Evolutionary conservation across 2,113 vertebrate species (phyloP).

Genomic region (Mesoclemmys tuberculata): DNA sequence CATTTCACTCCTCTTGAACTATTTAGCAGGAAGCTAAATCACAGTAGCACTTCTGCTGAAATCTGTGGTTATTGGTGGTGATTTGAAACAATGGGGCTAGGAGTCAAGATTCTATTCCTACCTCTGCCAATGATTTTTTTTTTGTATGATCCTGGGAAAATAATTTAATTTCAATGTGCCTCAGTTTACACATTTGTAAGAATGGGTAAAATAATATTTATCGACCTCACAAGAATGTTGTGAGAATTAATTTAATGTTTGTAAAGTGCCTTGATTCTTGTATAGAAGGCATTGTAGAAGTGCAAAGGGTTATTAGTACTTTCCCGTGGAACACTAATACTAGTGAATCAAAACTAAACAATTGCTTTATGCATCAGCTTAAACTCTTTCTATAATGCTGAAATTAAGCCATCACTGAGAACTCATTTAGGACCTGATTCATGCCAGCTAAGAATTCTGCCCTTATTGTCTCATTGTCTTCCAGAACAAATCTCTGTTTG

Average conservation of each 20-base stretch:
- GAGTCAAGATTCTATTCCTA: neutral
- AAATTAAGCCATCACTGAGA: neutral
- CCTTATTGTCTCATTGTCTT: neutral
- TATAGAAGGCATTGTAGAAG: neutral
- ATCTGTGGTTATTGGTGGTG: neutral
- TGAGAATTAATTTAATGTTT: neutral
- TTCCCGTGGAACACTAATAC: neutral
- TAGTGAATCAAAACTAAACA: neutral
- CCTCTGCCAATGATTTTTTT: neutral
- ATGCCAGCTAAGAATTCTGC: slow-evolving; percentile 3
- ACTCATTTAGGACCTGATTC: neutral
- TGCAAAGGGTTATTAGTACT: neutral
- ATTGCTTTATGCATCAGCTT: neutral
- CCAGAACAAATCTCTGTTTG: neutral
- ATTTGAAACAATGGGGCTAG: neutral
- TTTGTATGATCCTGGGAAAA: neutral
- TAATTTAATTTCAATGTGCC: neutral
- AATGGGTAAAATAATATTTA: neutral
- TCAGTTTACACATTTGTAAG: neutral
- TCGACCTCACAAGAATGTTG: neutral
- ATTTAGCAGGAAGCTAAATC: neutral
- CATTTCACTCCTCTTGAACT: neutral
- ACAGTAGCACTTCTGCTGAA: neutral
- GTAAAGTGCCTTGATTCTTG: neutral
- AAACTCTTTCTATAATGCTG: neutral